A percentile compares a stretch with the other conserved stretches of the same genome.
Conservation (phyloP, 2,113 vertebrate species). For the Neolamprologus fasciatus region DNA sequence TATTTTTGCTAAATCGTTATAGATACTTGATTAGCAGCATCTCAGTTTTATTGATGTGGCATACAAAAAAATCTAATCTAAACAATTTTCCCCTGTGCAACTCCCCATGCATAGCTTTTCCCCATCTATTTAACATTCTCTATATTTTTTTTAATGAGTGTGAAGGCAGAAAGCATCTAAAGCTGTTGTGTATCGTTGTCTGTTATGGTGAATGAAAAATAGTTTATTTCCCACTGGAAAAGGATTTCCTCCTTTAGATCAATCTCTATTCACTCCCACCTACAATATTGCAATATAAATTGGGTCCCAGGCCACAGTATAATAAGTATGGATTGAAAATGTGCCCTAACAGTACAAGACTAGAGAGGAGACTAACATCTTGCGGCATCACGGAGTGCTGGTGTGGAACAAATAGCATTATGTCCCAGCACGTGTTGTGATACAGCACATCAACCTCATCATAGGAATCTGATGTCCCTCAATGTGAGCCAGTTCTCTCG, state of each 20-base stretch:
- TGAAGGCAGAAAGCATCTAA: background rate
- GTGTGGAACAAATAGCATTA: conserved; percentile 64
- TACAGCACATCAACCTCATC: conserved; percentile 63
- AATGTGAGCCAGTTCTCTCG: conserved; percentile 12
- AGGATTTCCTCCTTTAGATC: conserved; percentile 24
- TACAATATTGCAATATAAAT: conserved; percentile 43
- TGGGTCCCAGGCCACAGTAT: conserved; percentile 41
- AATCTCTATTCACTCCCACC: conserved; percentile 21
- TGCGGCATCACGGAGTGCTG: conserved; percentile 39
- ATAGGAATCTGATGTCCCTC: conserved; percentile 42
- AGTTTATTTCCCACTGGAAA: conserved; percentile 29
- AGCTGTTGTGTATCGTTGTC: background rate
- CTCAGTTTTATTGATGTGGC: background rate
- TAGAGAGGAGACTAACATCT: conserved; percentile 49
- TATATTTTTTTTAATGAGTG: background rate
- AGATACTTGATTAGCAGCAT: conserved; percentile 5
- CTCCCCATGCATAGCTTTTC: background rate
- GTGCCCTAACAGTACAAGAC: conserved; percentile 28
- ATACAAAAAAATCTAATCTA: background rate
- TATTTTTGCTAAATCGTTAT: conserved; percentile 23
- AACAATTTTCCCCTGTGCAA: background rate
- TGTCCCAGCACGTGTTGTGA: conserved; percentile 51
- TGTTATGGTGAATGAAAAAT: conserved; percentile 11
- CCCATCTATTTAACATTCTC: background rate
- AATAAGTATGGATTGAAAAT: conserved; percentile 60